phyloP scores from a whole-genome alignment of 2,888 invertebrate species.

The Aporophyla lueneburgensis region DNA sequence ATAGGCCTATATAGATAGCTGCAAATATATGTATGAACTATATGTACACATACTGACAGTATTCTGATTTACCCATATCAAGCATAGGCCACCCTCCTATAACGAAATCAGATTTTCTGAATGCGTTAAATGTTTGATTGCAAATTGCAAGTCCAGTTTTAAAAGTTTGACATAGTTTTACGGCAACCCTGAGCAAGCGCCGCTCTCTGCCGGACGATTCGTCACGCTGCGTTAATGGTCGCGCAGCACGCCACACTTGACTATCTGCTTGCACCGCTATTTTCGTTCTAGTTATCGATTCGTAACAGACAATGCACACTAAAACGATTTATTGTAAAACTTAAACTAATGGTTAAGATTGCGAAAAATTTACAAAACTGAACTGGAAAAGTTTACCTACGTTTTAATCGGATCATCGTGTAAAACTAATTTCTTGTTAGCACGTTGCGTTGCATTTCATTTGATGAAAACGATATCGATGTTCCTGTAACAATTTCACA shows the following conservation, averaged over 20 bases:
- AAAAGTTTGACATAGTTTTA: conserved; percentile 39
- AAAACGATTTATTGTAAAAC: conserved; percentile 58
- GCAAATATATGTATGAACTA: neutral
- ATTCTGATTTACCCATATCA: neutral
- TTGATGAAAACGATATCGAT: neutral
- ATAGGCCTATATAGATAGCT: neutral
- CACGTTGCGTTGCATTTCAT: conserved; percentile 12
- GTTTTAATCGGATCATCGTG: neutral
- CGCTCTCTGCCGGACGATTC: conserved; percentile 83
- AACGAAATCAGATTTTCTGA: neutral
- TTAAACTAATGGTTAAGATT: conserved; percentile 37
- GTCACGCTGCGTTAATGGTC: conserved; percentile 90
- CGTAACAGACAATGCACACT: conserved; percentile 71
- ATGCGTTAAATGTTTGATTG: neutral
- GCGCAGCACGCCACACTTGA: conserved; percentile 88
- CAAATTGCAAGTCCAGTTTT: conserved; percentile 11
- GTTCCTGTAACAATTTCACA: neutral
- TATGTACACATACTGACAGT: neutral
- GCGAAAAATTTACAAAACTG: conserved; percentile 32
- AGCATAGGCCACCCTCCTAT: neutral
- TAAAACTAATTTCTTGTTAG: conserved; percentile 1
- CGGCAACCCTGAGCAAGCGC: conserved; percentile 66
- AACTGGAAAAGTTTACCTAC: conserved; percentile 12
- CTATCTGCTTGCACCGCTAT: conserved; percentile 84
- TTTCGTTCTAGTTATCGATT: conserved; percentile 77